Percentiles rank a stretch among this genome's conserved stretches.
Evolutionary conservation across 2,113 vertebrate genomes (phyloP).

Genomic region (Phodopus roborovskii): DNA sequence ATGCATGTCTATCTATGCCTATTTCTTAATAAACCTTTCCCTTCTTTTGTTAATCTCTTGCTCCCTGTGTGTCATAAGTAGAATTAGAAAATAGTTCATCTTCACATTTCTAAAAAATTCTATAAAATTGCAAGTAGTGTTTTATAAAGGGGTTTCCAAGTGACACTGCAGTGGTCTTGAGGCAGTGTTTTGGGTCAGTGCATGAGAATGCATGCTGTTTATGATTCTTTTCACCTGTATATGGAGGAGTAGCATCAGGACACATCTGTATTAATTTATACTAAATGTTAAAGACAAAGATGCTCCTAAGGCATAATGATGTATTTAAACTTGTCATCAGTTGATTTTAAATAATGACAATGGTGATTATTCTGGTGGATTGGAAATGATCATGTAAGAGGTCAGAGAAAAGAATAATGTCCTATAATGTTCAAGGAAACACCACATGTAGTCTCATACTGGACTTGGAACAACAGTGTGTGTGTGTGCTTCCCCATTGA

Average conservation of each 20-base stretch:
- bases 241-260: no score
- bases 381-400: background rate
- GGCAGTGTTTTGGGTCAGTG: background rate
- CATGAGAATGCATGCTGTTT: background rate
- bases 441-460: background rate
- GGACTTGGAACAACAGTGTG: background rate
- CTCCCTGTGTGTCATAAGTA: background rate
- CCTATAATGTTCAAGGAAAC: background rate
- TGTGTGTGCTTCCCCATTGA: background rate
- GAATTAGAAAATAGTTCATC: background rate
- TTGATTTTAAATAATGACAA: background rate
- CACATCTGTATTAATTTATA: background rate
- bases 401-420: background rate
- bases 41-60: background rate
- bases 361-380: background rate
- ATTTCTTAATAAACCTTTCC: background rate
- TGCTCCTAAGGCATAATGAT: no score
- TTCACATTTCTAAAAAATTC: background rate
- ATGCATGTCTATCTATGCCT: background rate
- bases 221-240: background rate
- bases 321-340: no score
- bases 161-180: conserved; percentile 22
- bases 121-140: background rate
- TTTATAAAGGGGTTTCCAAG: conserved; percentile 9
- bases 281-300: no score